Evolutionary conservation across 1,140 invertebrate species (phyloP), one percentile per base, ranked within the genome.

Genomic region (Drosophila micromelanica): DNA sequence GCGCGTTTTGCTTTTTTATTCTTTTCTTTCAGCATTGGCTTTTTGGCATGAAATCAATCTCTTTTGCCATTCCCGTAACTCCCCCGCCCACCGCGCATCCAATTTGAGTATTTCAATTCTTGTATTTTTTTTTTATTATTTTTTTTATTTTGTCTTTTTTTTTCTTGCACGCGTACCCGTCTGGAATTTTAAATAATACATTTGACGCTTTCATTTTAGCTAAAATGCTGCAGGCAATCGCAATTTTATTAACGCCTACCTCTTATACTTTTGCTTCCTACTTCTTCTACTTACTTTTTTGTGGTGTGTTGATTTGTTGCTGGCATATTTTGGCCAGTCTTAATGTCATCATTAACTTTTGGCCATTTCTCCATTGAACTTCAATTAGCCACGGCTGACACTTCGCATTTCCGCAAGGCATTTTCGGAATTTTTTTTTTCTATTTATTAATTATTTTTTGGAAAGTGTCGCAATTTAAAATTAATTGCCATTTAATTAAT

Each of bases 401-500:
- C 43, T 62, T 62, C 61, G 38, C 49, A 68, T 71, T 72, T 78
- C 49, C 65, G 60, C 52, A 65, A 75, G 55, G 62, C 69, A 40
- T 68, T 73, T 59, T 51, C 27, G 27, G 27, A 27, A 6, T 27
- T 27, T 6, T 27, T 38, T 5, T 62, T 76, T 65, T 78, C n/a
- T 61, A 27, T 73, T 71, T 51, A 68, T 57, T 30, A 43, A 32
- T 55, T 49, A 69, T 71, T 69, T 48, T 48, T 72, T 59, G 55
- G 82, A 87, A 87, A 87, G 82, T 87, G 76, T 73, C 64, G 69
- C 82, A 87, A 87, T 87, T 79, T 81, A 76, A 80, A 69, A 23
- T 73, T 87, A 87, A 87, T 87, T 87, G 78, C 63, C 71, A 38
- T 52, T 17, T 32, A 51, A 54, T 60, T 42, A 71, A 62, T 37